These are phyloP conservation scores for Drosophila miranda DNA, from an alignment of 1,140 invertebrate genomes.

Conservation along the genomic window DNA sequence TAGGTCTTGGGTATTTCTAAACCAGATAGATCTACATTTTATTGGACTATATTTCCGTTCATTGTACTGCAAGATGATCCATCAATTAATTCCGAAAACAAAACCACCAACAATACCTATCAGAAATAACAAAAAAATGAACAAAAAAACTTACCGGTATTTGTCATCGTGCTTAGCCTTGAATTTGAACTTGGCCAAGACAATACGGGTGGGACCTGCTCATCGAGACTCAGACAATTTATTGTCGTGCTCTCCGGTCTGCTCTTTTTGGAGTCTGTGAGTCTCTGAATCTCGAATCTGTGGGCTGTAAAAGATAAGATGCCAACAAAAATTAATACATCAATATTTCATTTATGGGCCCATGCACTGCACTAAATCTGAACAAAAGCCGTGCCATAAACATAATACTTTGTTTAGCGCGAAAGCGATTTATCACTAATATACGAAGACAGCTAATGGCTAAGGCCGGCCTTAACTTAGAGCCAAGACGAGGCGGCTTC, in stretches of 20 bases:
- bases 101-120: conserved; percentile 25
- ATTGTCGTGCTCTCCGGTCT: conserved; percentile 20
- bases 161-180: conserved; percentile 67
- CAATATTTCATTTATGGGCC: conserved; percentile 37
- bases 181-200: conserved; percentile 76
- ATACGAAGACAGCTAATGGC: conserved; percentile 22
- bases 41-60: conserved; percentile 39
- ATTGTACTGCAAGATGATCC: conserved; percentile 27
- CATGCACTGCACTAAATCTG: conserved; percentile 42
- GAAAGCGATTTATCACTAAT: conserved; percentile 51
- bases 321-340: conserved; percentile 34
- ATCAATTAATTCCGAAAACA: conserved; percentile 39
- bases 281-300: conserved; percentile 10
- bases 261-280: not conserved
- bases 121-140: not conserved
- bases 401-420: conserved; percentile 35
- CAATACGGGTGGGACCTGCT: conserved; percentile 44
- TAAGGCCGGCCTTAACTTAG: conserved; percentile 38
- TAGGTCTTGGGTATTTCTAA: conserved; percentile 21
- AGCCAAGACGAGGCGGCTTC: conserved; percentile 16
- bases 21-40: conserved; percentile 46
- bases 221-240: conserved; percentile 42
- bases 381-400: conserved; percentile 46
- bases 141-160: conserved; percentile 30
- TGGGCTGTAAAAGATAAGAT: conserved; percentile 57